phyloP scores from a whole-genome alignment of 2,888 invertebrate genomes.

The Oligia fasciuncula region DNA sequence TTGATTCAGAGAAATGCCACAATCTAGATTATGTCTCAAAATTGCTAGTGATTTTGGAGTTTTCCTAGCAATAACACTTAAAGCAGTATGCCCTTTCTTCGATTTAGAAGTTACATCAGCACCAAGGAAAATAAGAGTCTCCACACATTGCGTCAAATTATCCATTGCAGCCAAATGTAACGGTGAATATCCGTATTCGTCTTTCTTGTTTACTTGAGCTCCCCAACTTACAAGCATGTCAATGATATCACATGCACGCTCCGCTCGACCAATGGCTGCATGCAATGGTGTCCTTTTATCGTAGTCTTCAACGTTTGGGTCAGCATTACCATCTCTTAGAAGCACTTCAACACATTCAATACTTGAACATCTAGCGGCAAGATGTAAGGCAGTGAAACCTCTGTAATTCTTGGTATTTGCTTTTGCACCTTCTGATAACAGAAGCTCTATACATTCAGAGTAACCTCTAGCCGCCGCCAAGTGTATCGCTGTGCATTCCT shows the following conservation, averaged over 20 bases:
- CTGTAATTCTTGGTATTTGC: slow-evolving; percentile 93
- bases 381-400: slow-evolving; percentile 96
- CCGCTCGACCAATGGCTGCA: slow-evolving; percentile 94
- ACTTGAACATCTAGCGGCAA: slow-evolving; percentile 95
- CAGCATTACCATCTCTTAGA: slow-evolving; percentile 93
- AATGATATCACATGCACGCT: slow-evolving; percentile 94
- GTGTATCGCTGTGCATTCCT: slow-evolving; percentile 94
- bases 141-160: slow-evolving; percentile 95
- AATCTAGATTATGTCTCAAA: slow-evolving; percentile 94
- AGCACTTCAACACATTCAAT: slow-evolving; percentile 95
- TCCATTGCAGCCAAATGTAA: slow-evolving; percentile 96
- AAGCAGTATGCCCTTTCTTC: slow-evolving; percentile 95
- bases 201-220: slow-evolving; percentile 95
- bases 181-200: slow-evolving; percentile 95
- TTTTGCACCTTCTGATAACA: slow-evolving; percentile 94
- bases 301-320: slow-evolving; percentile 94
- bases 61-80: slow-evolving; percentile 95
- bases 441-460: slow-evolving; percentile 94
- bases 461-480: slow-evolving; percentile 96
- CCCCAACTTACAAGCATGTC: slow-evolving; percentile 94
- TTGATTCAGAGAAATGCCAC: slow-evolving; percentile 93
- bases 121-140: slow-evolving; percentile 94
- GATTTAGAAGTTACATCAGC: slow-evolving; percentile 96
- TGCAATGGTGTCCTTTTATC: slow-evolving; percentile 95
- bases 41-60: slow-evolving; percentile 95